phyloP scores from a whole-genome alignment of 35 echinoderm and acorn worm species.

The Ophioderma brevispina region DNA sequence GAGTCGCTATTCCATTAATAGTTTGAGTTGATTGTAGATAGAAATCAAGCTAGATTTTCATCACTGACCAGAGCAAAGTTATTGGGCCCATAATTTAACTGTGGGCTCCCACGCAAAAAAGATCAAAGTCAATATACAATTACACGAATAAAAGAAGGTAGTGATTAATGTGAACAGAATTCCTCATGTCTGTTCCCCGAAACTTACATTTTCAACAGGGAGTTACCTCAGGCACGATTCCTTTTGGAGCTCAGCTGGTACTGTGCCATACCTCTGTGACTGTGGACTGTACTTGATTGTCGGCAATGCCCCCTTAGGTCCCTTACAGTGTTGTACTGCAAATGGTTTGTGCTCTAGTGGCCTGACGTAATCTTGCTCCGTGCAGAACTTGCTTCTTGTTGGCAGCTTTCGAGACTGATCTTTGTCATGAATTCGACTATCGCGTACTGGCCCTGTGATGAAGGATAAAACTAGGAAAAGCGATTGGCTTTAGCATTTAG shows the following conservation, averaged over 20 bases:
- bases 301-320: background rate
- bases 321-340: background rate
- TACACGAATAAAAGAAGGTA: too few relatives aligned
- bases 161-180: background rate
- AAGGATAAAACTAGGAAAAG: background rate
- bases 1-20: too few relatives aligned
- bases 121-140: too few relatives aligned
- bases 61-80: too few relatives aligned
- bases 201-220: constrained; percentile 41
- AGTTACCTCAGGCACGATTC: background rate
- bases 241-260: background rate
- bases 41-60: too few relatives aligned
- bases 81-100: too few relatives aligned
- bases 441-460: constrained; percentile 75
- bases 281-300: background rate
- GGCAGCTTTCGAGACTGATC: constrained; percentile 50
- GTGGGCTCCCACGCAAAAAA: too few relatives aligned
- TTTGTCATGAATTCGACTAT: constrained; percentile 79
- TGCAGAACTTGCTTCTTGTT: constrained; percentile 79
- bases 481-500: too few relatives aligned
- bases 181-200: background rate
- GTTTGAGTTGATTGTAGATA: too few relatives aligned
- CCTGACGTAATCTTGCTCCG: constrained; percentile 74
- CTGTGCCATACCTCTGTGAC: background rate
- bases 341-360: constrained; percentile 55